Percentiles rank a stretch among this genome's conserved stretches.
These are phyloP conservation scores for Pachliopta kotzebuea DNA, from an alignment of 2,888 invertebrate genomes.

Conservation along the genomic window DNA sequence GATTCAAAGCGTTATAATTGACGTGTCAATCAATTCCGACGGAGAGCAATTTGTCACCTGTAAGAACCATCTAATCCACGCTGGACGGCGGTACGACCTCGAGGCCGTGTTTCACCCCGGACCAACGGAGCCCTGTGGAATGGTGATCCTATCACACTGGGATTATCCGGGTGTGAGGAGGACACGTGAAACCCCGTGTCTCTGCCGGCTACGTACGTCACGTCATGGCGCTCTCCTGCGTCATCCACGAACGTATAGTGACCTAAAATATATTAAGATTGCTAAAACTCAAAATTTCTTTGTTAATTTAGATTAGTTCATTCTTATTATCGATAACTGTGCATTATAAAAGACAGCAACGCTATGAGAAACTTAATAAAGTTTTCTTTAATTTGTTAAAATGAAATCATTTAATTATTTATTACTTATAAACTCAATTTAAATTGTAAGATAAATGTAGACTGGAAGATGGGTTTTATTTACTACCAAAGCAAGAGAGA, in stretches of 20 bases:
- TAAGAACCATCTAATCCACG: constrained; percentile 87
- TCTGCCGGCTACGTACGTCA: constrained; percentile 87
- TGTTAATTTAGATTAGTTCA: background rate
- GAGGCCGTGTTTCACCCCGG: constrained; percentile 81
- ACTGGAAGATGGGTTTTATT: background rate
- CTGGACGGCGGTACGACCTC: constrained; percentile 87
- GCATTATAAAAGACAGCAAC: too few species aligned
- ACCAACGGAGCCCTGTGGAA: constrained; percentile 83
- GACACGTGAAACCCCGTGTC: constrained; percentile 89
- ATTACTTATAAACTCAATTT: background rate
- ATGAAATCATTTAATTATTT: background rate
- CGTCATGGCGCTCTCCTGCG: constrained; percentile 87
- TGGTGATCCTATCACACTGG: constrained; percentile 82
- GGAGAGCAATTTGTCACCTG: constrained; percentile 57
- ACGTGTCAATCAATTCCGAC: background rate
- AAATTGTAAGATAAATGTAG: background rate
- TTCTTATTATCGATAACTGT: too few species aligned
- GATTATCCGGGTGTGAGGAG: constrained; percentile 84
- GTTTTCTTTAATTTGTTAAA: too few species aligned
- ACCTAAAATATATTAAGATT: constrained; percentile 56
- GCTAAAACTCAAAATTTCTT: background rate
- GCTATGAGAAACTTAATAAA: too few species aligned
- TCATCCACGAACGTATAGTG: constrained; percentile 88
- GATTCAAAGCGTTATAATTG: background rate
- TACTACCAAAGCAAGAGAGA: background rate